Conservation (phyloP, 2,888 invertebrate genomes). For the Lasioglossum figueresi region DNA sequence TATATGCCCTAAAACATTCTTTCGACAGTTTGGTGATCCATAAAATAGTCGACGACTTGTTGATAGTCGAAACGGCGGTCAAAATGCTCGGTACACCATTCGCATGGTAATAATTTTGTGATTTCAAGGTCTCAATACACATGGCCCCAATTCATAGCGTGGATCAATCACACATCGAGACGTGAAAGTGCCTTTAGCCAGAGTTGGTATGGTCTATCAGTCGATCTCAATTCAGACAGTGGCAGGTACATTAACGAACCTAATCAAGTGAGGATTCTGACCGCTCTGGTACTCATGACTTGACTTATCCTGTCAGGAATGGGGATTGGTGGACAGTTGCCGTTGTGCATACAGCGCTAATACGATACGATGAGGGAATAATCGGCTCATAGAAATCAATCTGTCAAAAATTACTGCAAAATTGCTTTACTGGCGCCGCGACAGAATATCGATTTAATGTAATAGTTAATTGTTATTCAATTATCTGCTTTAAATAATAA, state of each 20-base stretch:
- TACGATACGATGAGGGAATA: constrained; percentile 9
- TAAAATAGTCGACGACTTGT: not conserved
- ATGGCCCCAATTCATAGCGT: constrained; percentile 11
- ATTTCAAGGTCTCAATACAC: not conserved
- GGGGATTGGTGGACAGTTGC: constrained; percentile 28
- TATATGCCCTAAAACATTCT: not conserved
- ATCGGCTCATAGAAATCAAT: not conserved
- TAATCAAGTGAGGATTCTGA: constrained; percentile 58
- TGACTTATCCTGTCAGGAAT: constrained; percentile 44
- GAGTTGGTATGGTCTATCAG: constrained; percentile 35
- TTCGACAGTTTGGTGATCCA: not conserved
- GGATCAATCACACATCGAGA: constrained; percentile 45
- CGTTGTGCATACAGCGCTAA: constrained; percentile 17
- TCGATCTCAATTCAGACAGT: constrained; percentile 54
- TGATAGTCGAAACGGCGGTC: not conserved
- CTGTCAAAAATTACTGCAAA: not conserved
- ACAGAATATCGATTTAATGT: not conserved
- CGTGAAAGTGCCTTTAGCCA: constrained; percentile 42
- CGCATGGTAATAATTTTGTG: not conserved
- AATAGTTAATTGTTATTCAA: not conserved
- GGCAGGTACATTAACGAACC: constrained; percentile 64
- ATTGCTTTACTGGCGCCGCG: not conserved
- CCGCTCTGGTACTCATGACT: constrained; percentile 41
- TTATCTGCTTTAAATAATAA: not conserved
- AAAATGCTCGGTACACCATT: not conserved